Percentiles rank a stretch among this genome's conserved stretches.
Conservation (phyloP, 1,140 invertebrate species). For the Drosophila yakuba region DNA sequence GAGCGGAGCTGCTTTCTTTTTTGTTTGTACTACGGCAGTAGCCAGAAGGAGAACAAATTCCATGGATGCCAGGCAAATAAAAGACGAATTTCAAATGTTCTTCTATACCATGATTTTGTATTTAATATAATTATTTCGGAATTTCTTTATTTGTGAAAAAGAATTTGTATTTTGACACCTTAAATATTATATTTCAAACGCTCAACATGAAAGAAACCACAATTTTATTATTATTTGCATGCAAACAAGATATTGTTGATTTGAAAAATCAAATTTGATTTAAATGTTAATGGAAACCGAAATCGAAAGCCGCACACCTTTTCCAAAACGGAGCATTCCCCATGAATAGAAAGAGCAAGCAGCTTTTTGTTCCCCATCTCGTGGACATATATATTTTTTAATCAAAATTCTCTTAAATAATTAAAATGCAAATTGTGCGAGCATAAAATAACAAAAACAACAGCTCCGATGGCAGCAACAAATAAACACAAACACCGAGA, state of each 20-base stretch:
- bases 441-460: slow-evolving; percentile 75
- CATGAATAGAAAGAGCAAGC: slow-evolving; percentile 34
- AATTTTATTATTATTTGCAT: background rate
- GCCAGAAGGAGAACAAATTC: slow-evolving; percentile 8
- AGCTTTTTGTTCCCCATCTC: slow-evolving; percentile 15
- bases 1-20: slow-evolving; percentile 17
- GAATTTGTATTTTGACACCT: background rate
- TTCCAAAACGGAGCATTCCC: background rate
- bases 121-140: too few species aligned
- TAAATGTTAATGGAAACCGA: slow-evolving; percentile 35
- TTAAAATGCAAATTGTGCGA: slow-evolving; percentile 84
- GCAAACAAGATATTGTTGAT: background rate
- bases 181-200: too few species aligned
- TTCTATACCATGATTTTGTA: background rate
- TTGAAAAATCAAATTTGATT: slow-evolving; percentile 18
- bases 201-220: too few species aligned
- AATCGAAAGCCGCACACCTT: slow-evolving; percentile 17
- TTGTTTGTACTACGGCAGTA: slow-evolving; percentile 18
- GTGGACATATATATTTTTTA: slow-evolving; percentile 63
- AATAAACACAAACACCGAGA: slow-evolving; percentile 44
- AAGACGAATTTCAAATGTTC: slow-evolving; percentile 6
- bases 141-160: too few species aligned
- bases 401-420: slow-evolving; percentile 84
- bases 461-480: slow-evolving; percentile 45
- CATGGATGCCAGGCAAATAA: slow-evolving; percentile 8